Percentiles rank a stretch among this genome's conserved stretches.
Evolutionary conservation across 2,113 vertebrate species (phyloP).

Genomic region (Seriola dumerili): DNA sequence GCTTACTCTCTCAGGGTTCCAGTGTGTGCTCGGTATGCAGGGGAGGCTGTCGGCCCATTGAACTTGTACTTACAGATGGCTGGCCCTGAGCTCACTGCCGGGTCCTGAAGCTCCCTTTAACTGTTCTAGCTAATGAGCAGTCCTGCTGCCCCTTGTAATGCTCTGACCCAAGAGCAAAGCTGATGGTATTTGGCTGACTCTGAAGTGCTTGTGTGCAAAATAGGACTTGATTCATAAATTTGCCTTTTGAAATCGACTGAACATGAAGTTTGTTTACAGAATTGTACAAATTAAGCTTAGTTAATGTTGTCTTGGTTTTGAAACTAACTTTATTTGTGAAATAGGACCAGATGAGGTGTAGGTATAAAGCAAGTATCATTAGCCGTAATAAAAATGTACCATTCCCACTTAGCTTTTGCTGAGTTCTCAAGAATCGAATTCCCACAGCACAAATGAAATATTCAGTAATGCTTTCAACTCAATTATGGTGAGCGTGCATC

Average conservation of each 20-base stretch:
- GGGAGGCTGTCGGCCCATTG: conserved; percentile 28
- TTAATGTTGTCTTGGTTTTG: conserved; percentile 32
- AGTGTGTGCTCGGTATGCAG: conserved; percentile 49
- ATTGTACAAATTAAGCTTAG: conserved; percentile 52
- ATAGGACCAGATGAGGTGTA: conserved; percentile 49
- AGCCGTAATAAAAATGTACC: conserved; percentile 56
- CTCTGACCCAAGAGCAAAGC: conserved; percentile 63
- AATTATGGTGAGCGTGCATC: conserved; percentile 61
- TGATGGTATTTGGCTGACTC: conserved; percentile 60
- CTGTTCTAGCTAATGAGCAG: conserved; percentile 54
- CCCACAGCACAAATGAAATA: conserved; percentile 72
- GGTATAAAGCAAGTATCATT: conserved; percentile 56
- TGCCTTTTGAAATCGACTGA: conserved; percentile 50
- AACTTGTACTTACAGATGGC: conserved; percentile 49
- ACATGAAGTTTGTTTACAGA: conserved; percentile 57
- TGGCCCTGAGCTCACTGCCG: conserved; percentile 56
- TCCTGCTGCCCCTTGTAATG: conserved; percentile 41
- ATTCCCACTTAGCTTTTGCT: conserved; percentile 57
- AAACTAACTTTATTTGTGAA: conserved; percentile 42
- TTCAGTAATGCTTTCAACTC: conserved; percentile 72
- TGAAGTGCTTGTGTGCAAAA: conserved; percentile 28
- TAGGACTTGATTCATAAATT: conserved; percentile 49
- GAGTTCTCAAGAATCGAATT: conserved; percentile 60
- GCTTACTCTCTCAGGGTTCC: conserved; percentile 27
- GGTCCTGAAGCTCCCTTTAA: conserved; percentile 52